These are phyloP conservation scores for Falco concolor DNA, from an alignment of 2,797 vertebrate genomes.

Conservation along the genomic window DNA sequence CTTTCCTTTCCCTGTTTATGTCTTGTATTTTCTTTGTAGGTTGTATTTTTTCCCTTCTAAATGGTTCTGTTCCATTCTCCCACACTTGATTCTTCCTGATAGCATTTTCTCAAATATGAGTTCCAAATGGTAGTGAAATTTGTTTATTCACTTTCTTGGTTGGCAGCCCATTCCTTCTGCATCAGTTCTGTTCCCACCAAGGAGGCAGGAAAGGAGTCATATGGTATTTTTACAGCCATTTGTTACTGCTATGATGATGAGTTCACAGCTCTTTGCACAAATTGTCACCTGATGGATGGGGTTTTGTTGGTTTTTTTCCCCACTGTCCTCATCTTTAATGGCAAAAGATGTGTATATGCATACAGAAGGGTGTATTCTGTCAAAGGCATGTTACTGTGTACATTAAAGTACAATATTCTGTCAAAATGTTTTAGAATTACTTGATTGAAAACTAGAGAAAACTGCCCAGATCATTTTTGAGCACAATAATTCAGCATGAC, in stretches of 20 bases:
- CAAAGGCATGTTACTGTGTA: not conserved
- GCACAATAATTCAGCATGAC: not conserved
- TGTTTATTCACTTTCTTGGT: constrained; percentile 73
- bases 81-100: constrained; percentile 2
- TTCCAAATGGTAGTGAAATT: constrained; percentile 62
- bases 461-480: not conserved
- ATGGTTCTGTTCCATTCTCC: constrained; percentile 21
- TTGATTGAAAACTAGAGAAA: not conserved
- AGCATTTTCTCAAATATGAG: constrained; percentile 56
- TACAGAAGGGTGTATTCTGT: not conserved
- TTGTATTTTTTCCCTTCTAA: constrained; percentile 6
- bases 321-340: not conserved
- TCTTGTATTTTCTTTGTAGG: not conserved
- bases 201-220: constrained; percentile 60
- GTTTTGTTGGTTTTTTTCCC: not conserved
- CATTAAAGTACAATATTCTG: not conserved
- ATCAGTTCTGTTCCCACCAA: constrained; percentile 62
- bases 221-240: constrained; percentile 72
- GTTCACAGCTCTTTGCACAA: constrained; percentile 51
- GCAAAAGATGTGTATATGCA: not conserved
- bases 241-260: constrained; percentile 59
- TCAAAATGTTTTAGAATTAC: not conserved
- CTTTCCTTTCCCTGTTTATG: not conserved
- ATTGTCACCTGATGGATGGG: constrained; percentile 54
- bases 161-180: constrained; percentile 68